phyloP scores from a whole-genome alignment of 2,888 invertebrate genomes.

The Rugalucina vietnamica region DNA sequence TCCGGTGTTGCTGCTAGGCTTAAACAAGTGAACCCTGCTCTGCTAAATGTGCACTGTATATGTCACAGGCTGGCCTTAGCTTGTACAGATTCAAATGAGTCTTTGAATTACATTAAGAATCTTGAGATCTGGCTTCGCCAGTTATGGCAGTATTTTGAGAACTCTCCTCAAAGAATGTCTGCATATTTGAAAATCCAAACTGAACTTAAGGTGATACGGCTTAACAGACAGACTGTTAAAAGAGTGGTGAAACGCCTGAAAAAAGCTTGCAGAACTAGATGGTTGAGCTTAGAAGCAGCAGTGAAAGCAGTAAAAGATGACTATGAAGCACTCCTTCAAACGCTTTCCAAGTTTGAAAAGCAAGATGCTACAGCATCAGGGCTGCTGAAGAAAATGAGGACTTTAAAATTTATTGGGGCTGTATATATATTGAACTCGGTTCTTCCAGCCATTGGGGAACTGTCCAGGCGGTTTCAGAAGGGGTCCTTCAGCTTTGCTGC shows the following conservation, averaged over 20 bases:
- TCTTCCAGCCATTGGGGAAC: constrained; percentile 30
- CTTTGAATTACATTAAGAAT: constrained; percentile 36
- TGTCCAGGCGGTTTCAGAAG: constrained; percentile 45
- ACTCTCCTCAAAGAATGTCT: constrained; percentile 55
- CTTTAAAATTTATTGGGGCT: constrained; percentile 36
- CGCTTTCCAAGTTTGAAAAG: constrained; percentile 9
- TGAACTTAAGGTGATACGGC: constrained; percentile 22
- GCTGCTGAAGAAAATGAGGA: constrained; percentile 29
- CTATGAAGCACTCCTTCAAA: constrained; percentile 38
- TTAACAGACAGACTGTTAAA: background rate
- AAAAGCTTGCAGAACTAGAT: constrained; percentile 51
- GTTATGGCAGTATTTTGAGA: constrained; percentile 54
- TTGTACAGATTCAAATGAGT: constrained; percentile 30
- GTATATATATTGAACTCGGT: constrained; percentile 39
- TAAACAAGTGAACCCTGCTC: background rate
- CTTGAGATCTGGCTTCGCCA: constrained; percentile 46
- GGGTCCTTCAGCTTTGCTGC: constrained; percentile 38
- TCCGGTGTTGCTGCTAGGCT: constrained; percentile 19
- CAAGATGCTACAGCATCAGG: constrained; percentile 33
- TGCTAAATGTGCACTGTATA: constrained; percentile 40
- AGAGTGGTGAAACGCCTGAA: constrained; percentile 48
- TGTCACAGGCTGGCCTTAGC: constrained; percentile 42
- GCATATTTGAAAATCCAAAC: constrained; percentile 43
- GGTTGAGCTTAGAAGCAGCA: constrained; percentile 42
- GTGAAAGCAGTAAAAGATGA: constrained; percentile 29